Percentiles rank a stretch among this genome's conserved stretches.
Conservation (phyloP, 2,797 vertebrate species). For the Huso huso region DNA sequence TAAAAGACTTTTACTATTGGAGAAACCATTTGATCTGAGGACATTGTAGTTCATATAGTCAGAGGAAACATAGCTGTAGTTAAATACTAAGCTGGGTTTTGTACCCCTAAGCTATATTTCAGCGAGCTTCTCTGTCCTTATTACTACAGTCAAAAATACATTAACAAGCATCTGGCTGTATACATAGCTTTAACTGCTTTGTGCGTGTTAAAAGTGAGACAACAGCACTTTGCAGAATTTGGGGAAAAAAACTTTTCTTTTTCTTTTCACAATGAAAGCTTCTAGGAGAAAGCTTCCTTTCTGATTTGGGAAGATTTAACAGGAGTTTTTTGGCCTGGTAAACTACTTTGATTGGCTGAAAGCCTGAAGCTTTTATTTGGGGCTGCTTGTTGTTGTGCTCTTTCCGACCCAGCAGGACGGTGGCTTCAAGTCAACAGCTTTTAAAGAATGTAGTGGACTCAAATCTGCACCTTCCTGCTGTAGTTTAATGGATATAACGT, state of each 20-base stretch:
- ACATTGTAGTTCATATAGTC: too few species aligned
- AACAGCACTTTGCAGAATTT: too few species aligned
- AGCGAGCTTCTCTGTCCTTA: too few species aligned
- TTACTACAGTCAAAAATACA: too few species aligned
- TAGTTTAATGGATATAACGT: conserved; percentile 6
- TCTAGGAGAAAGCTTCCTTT: conserved; percentile 3
- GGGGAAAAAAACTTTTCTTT: too few species aligned
- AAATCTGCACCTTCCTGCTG: not conserved
- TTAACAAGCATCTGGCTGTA: too few species aligned
- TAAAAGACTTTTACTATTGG: too few species aligned
- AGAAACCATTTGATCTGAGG: too few species aligned
- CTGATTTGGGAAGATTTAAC: conserved; percentile 10
- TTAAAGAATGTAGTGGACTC: not conserved
- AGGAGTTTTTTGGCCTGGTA: conserved; percentile 8
- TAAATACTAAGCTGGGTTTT: too few species aligned
- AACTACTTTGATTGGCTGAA: conserved; percentile 16
- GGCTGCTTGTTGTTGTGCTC: conserved; percentile 18
- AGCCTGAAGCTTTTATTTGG: conserved; percentile 14
- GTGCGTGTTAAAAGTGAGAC: not conserved
- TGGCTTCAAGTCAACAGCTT: conserved; percentile 12
- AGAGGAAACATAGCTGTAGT: too few species aligned
- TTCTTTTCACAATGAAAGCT: not conserved
- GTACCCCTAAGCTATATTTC: too few species aligned
- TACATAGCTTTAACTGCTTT: too few species aligned
- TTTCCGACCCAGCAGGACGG: conserved; percentile 29